These are phyloP conservation scores for Drosophila infuscata DNA, from an alignment of 2,888 invertebrate genomes.

Conservation along the genomic window DNA sequence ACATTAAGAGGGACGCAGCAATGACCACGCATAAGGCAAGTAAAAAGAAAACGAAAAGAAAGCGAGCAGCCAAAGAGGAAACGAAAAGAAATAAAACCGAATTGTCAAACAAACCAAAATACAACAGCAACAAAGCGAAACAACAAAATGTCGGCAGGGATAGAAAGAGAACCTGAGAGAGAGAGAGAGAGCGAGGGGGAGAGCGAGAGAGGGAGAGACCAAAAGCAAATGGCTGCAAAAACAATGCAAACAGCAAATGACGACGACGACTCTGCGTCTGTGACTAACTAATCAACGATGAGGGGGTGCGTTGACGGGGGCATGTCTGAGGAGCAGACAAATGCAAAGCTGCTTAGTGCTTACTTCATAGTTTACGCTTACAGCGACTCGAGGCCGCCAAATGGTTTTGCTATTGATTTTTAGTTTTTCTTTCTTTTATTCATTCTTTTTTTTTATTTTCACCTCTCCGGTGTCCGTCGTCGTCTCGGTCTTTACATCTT, in stretches of 20 bases:
- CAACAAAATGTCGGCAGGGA: constrained; percentile 37
- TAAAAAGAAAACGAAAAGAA: constrained; percentile 16
- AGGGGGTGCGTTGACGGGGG: constrained; percentile 6
- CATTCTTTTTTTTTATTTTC: neutral
- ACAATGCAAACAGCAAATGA: constrained; percentile 66
- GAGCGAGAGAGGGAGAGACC: neutral
- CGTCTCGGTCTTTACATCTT: constrained; percentile 13
- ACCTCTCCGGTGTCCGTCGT: neutral
- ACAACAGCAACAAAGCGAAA: constrained; percentile 23
- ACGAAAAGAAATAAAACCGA: constrained; percentile 64
- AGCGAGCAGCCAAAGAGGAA: constrained; percentile 46
- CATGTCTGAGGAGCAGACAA: constrained; percentile 38
- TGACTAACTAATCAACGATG: constrained; percentile 64
- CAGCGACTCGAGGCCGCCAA: constrained; percentile 64
- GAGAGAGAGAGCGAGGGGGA: neutral
- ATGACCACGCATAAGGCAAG: constrained; percentile 54
- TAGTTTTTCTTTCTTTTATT: constrained; percentile 31
- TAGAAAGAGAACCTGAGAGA: neutral
- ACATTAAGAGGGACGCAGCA: constrained; percentile 36
- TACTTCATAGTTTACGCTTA: constrained; percentile 76
- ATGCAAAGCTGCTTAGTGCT: constrained; percentile 76
- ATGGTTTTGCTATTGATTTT: constrained; percentile 73
- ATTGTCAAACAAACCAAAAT: constrained; percentile 70
- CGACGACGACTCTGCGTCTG: constrained; percentile 73
- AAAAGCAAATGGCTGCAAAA: constrained; percentile 62